Conservation (phyloP, 2,797 vertebrate genomes). For the Okamejei kenojei region DNA sequence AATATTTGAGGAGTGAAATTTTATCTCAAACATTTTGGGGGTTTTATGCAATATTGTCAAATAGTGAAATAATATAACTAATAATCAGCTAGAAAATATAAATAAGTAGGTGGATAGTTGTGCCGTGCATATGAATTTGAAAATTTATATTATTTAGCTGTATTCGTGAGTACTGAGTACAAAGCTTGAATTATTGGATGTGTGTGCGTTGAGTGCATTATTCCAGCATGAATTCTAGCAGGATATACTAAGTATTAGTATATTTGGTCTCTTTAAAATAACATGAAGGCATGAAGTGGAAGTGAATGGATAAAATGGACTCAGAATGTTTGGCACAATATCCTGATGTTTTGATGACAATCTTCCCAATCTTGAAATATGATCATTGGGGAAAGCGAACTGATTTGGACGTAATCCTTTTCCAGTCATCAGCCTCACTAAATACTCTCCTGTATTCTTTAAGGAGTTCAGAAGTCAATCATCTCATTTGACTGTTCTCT, state of each 20-base stretch:
- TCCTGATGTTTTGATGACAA: neutral
- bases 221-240: neutral
- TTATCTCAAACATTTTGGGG: neutral
- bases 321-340: neutral
- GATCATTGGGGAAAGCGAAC: neutral
- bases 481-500: neutral
- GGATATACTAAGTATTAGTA: neutral
- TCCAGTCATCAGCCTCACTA: neutral
- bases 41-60: neutral
- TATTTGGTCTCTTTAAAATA: neutral
- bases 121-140: neutral
- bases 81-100: no score
- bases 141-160: neutral
- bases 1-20: neutral
- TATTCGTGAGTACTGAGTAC: neutral
- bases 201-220: conserved; percentile 1
- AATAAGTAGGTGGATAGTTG: neutral
- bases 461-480: neutral
- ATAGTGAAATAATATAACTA: neutral
- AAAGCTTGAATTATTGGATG: neutral
- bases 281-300: neutral
- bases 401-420: neutral
- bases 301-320: neutral
- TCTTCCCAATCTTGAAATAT: neutral
- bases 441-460: neutral